A percentile compares a stretch with the other conserved stretches of the same genome.
phyloP scores from a whole-genome alignment of 1,140 invertebrate genomes.

The Penaeus chinensis region DNA sequence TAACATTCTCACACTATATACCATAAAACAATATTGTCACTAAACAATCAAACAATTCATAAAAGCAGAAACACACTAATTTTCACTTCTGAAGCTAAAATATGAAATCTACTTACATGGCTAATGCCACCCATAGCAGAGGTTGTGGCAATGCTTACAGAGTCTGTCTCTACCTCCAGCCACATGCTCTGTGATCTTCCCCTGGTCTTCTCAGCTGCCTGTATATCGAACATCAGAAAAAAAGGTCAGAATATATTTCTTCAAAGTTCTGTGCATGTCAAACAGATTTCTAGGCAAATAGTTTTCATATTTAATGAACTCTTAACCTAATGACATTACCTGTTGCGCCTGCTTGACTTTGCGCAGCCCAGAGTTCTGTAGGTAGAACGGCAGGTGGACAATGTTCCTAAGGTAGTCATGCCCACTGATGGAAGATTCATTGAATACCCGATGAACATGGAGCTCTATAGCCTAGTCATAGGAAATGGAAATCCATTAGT shows the following conservation, averaged over 20 bases:
- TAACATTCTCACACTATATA: neutral
- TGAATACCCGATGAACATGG: constrained; percentile 86
- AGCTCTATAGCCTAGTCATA: constrained; percentile 85
- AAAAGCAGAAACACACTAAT: neutral
- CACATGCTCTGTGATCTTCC: constrained; percentile 48
- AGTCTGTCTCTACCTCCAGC: constrained; percentile 63
- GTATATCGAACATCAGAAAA: neutral
- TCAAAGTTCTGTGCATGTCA: neutral
- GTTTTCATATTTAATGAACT: too few relatives aligned
- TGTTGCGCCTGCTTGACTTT: constrained; percentile 89
- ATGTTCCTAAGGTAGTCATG: constrained; percentile 83
- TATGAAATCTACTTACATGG: constrained; percentile 55
- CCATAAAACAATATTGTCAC: neutral
- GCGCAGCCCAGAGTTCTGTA: constrained; percentile 94
- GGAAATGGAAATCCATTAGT: constrained; percentile 41
- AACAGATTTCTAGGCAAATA: neutral
- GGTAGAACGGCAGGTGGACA: constrained; percentile 96
- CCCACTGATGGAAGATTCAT: constrained; percentile 80
- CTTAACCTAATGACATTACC: constrained; percentile 71
- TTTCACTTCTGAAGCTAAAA: neutral
- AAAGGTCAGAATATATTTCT: neutral
- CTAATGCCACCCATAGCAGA: constrained; percentile 63
- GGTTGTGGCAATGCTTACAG: constrained; percentile 63
- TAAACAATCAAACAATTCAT: neutral
- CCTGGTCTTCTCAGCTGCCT: constrained; percentile 49